Base-by-base conservation (phyloP, 1,140 invertebrate species). In the Pseudomyrmex gracilis region DNA sequence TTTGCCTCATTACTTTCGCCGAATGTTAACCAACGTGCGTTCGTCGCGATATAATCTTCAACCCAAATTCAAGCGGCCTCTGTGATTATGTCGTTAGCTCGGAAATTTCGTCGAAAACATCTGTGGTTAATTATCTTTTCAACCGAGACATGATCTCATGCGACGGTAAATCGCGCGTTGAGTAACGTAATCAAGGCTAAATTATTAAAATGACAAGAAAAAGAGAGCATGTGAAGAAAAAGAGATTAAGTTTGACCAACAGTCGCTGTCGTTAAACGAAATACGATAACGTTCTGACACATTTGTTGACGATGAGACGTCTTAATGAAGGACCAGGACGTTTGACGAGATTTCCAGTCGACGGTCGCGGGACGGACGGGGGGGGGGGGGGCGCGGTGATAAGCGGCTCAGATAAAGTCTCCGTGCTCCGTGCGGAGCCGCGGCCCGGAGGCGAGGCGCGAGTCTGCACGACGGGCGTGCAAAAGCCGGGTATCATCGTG, bases 401-500 rank as follows among this genome's bases (percentile, higher is more conserved):
- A 89, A 88, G 73, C 45, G 67, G 85, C 17, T 63, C 53, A 90
- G 91, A 92, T 91, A 91, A 89, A 73, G 58, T 77, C 55, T 55
- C 57, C 73, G 68, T 57, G 83, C 60, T n/a, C n/a, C 22, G 61
- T 55, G 73, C 60, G 63, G 53, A 45, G 73, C 84, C 12, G 9
- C 55, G 76, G 63, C 73, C 34, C 24, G 53, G 82, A 90, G 88
- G 89, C 86, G 87, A 91, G 89, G 89, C 88, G 87, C 87, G 89
- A 90, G 91, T 86, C 78, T 82, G 85, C 84, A 89, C 80, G 84
- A 84, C 45, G 74, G 68, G 83, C 82, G 89, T 88, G 87, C 90
- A 89, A 88, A 85, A 84, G 53, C 85, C 82, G 82, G 90, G 91
- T 92, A 93, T 93, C 92, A 92, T 93, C 92, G 89, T 91, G 92